These are phyloP conservation scores for Macrophya annulata DNA, from an alignment of 2,888 invertebrate species.

Conservation along the genomic window DNA sequence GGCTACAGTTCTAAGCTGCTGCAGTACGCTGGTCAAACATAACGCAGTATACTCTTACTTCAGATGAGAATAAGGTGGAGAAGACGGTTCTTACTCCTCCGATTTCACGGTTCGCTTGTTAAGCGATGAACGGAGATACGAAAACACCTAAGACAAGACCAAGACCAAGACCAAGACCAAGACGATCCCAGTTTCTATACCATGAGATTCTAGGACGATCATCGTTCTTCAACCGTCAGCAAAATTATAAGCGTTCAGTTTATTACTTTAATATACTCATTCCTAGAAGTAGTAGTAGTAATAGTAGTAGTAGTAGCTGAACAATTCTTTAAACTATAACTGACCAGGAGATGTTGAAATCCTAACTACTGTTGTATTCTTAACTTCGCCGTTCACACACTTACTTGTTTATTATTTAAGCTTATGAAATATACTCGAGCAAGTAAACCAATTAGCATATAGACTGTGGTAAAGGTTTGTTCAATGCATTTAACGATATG, in stretches of 20 bases:
- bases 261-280: background rate
- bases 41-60: background rate
- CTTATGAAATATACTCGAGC: background rate
- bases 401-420: background rate
- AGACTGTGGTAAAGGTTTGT: background rate
- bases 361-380: background rate
- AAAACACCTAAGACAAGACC: conserved; percentile 71
- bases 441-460: background rate
- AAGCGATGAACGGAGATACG: conserved; percentile 76
- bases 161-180: conserved; percentile 52
- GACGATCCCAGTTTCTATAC: too few species aligned
- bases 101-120: conserved; percentile 77
- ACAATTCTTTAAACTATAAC: background rate
- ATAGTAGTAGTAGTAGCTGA: background rate
- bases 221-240: background rate
- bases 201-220: background rate
- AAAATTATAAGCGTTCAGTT: background rate
- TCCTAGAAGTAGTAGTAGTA: background rate
- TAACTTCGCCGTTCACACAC: background rate
- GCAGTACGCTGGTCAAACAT: background rate
- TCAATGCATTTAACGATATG: background rate
- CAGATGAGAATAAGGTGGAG: background rate
- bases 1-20: background rate
- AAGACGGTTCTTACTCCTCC: conserved; percentile 65
- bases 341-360: background rate